Conservation (phyloP, 1,140 invertebrate species). For the Tetramorium alpestre region DNA sequence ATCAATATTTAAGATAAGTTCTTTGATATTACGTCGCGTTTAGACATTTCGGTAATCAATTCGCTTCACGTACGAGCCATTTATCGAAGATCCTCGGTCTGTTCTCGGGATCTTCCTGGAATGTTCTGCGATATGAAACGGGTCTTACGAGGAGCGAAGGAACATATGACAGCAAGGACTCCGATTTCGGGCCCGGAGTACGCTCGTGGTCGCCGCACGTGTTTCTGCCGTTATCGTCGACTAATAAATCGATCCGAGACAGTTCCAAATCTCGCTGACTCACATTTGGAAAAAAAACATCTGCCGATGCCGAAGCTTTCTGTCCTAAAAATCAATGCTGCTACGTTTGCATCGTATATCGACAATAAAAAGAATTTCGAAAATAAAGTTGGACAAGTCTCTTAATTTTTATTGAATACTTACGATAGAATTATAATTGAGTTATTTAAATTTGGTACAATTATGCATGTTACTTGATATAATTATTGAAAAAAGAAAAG, state of each 20-base stretch:
- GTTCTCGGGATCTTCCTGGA: constrained; percentile 4
- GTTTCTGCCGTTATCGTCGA: constrained; percentile 70
- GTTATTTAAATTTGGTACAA: not conserved
- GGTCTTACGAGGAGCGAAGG: constrained; percentile 10
- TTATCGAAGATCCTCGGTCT: constrained; percentile 23
- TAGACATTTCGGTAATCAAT: not conserved
- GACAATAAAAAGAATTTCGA: not conserved
- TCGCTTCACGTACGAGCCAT: not conserved
- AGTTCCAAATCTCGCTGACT: constrained; percentile 63
- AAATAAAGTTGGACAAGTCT: not conserved
- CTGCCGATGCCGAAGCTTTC: constrained; percentile 24
- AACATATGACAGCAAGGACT: constrained; percentile 40
- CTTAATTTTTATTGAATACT: not conserved
- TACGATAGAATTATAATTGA: not conserved
- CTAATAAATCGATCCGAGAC: constrained; percentile 68
- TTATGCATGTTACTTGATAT: not conserved
- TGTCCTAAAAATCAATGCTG: not conserved
- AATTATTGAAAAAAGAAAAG: not conserved
- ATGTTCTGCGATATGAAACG: constrained; percentile 28
- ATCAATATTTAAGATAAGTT: constrained; percentile 2
- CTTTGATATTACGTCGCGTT: not conserved
- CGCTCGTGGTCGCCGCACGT: constrained; percentile 44
- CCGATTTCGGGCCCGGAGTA: constrained; percentile 55
- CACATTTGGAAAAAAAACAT: constrained; percentile 60
- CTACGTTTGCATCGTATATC: not conserved